A percentile compares a stretch with the other conserved stretches of the same genome.
These are phyloP conservation scores for Lepus timidus DNA, from an alignment of 2,113 vertebrate species.

Conservation along the genomic window DNA sequence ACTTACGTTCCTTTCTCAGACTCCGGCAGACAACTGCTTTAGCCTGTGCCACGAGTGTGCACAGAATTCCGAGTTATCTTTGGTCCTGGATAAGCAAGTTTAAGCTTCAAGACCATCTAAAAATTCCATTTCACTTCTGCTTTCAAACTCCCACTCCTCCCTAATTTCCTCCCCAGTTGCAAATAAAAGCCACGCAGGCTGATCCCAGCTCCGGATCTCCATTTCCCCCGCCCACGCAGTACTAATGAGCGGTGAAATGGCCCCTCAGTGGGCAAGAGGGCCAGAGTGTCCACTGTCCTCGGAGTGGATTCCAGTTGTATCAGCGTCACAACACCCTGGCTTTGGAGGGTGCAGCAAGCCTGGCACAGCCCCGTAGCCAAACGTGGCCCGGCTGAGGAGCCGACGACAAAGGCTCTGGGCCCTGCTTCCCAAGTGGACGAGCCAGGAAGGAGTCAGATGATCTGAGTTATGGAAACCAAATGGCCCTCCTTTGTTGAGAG, in stretches of 20 bases:
- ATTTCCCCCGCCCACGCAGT: not conserved
- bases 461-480: conserved; percentile 85
- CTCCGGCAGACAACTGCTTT: not conserved
- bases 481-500: conserved; percentile 84
- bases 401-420: conserved; percentile 50
- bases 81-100: conserved; percentile 13
- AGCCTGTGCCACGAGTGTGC: not conserved
- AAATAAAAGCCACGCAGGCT: not conserved
- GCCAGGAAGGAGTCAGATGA: conserved; percentile 87
- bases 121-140: conserved; percentile 10
- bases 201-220: not conserved
- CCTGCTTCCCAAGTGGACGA: conserved; percentile 71
- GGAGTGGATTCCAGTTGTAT: not conserved
- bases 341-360: not conserved
- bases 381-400: not conserved
- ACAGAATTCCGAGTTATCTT: conserved; percentile 39
- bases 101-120: conserved; percentile 36
- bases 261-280: not conserved
- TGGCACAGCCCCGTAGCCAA: not conserved
- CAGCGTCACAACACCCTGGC: not conserved
- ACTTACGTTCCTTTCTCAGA: conserved; percentile 39
- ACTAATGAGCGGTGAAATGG: not conserved
- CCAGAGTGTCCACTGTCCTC: not conserved
- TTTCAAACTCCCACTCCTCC: not conserved
- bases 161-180: conserved; percentile 35